Base-by-base conservation (phyloP, 2,888 invertebrate species). In the Protonemura montana region DNA sequence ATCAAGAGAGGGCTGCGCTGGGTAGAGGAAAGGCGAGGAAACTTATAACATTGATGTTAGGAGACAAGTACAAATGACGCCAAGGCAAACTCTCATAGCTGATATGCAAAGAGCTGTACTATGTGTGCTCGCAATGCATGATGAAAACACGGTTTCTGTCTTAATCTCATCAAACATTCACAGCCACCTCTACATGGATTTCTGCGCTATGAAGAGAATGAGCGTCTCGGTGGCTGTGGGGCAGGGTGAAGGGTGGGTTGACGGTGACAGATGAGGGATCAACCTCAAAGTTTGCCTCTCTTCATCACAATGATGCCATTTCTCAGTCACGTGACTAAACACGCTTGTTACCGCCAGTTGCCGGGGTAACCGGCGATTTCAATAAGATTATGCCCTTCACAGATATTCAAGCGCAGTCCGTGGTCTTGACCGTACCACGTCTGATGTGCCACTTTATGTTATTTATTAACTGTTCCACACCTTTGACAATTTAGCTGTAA, bases 101-200 rank as follows among this genome's bases (percentile, higher is more conserved):
- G 86, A 85, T 86, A 86, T 86, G 86, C 86, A 86, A 85, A 86
- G 83, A 35, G 83, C 42, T 13, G 27, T 76, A 28, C 26, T 77
- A 84, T 86, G 29, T 86, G 84, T 84, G 82, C 76, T 90, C 90
- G 90, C 90, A 89, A 89, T 89, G 90, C 90, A 91, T 91, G 90
- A 91, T 90, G 91, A 76, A 90, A 90, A 91, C 91, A 91, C 90
- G 91, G 90, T 91, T 91, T 91, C 90, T 90, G 91, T 91, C 91
- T 91, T 91, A 91, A 91, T 91, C 90, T 91, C 91, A 91, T 91
- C 90, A 91, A 91, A 91, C 90, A 91, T 91, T 91, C 89, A 88
- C 83, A 86, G 6, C 82, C 76, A 85, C 86, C 83, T 41, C 84
- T 42, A 76, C 84, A 83, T 83, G 83, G 83, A 81, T 81, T 81